Evolutionary conservation across 2,113 vertebrate genomes (phyloP).

Genomic region (Recurvirostra avosetta): DNA sequence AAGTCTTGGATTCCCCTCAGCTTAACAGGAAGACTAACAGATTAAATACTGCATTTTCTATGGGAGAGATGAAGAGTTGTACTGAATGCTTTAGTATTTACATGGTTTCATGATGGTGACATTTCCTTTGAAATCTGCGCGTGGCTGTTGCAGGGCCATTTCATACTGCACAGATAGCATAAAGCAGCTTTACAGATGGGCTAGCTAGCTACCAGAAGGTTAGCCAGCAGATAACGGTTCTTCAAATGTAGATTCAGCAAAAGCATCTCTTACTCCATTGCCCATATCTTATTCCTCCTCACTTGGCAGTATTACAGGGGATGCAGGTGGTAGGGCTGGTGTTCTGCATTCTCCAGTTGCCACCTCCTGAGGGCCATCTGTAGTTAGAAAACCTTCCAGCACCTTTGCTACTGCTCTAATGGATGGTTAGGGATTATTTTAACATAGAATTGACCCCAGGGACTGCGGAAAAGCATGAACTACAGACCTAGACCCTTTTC

Average conservation of each 20-base stretch:
- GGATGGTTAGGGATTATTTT: not conserved
- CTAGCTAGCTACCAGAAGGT: not conserved
- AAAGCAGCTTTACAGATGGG: not conserved
- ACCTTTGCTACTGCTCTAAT: not conserved
- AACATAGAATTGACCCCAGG: not conserved
- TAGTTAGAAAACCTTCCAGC: not conserved
- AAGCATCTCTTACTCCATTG: not conserved
- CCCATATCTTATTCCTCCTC: not conserved
- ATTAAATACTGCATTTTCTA: not conserved
- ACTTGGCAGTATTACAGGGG: not conserved
- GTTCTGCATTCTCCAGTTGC: not conserved
- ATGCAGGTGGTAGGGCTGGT: not conserved
- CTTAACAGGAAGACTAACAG: constrained; percentile 8
- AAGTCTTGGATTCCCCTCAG: constrained; percentile 34
- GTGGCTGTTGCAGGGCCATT: not conserved
- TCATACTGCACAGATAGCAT: not conserved
- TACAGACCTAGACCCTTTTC: not conserved
- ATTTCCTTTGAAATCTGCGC: not conserved
- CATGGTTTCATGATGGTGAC: not conserved
- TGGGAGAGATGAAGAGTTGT: not conserved
- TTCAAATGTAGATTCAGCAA: not conserved
- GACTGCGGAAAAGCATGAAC: not conserved
- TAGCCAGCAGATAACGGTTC: not conserved
- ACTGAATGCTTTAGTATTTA: not conserved
- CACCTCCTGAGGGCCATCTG: constrained; percentile 44